phyloP scores from a whole-genome alignment of 2,797 vertebrate genomes.

The Enteromius viviparus region DNA sequence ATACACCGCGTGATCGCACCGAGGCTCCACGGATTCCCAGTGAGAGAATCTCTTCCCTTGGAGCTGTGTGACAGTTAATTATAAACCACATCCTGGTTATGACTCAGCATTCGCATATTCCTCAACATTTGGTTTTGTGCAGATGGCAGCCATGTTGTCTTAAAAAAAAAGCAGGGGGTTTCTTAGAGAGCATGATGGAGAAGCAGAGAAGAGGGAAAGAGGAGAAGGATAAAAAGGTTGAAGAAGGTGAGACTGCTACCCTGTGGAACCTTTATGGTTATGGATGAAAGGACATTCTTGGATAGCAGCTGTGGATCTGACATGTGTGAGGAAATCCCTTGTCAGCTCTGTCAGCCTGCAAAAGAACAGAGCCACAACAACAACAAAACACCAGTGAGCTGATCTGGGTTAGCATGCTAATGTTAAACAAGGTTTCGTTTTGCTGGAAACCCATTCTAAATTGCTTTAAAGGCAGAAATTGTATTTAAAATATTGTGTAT shows the following conservation, averaged over 20 bases:
- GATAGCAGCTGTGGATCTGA: conserved; percentile 21
- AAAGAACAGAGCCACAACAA: conserved; percentile 24
- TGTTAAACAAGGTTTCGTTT: neutral
- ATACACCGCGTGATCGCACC: conserved; percentile 22
- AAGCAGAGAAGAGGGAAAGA: neutral
- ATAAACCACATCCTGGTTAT: conserved; percentile 39
- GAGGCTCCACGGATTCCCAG: conserved; percentile 4
- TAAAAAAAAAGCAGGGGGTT: neutral
- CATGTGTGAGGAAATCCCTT: conserved; percentile 28
- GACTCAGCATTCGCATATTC: conserved; percentile 38
- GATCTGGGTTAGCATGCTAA: conserved; percentile 17
- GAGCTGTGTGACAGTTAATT: conserved; percentile 46
- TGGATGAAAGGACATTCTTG: conserved; percentile 31
- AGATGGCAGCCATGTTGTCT: conserved; percentile 39
- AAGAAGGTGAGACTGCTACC: neutral
- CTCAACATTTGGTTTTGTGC: neutral
- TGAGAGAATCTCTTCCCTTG: conserved; percentile 24
- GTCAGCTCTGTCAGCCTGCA: conserved; percentile 22
- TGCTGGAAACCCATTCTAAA: conserved; percentile 6
- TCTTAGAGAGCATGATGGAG: neutral
- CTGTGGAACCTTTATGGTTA: conserved; percentile 15
- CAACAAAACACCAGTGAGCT: conserved; percentile 30
- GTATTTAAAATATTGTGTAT: neutral
- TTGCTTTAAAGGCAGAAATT: neutral
- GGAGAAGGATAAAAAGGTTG: neutral